These are phyloP conservation scores for Struthio camelus DNA, from an alignment of 2,113 vertebrate species.

Conservation along the genomic window DNA sequence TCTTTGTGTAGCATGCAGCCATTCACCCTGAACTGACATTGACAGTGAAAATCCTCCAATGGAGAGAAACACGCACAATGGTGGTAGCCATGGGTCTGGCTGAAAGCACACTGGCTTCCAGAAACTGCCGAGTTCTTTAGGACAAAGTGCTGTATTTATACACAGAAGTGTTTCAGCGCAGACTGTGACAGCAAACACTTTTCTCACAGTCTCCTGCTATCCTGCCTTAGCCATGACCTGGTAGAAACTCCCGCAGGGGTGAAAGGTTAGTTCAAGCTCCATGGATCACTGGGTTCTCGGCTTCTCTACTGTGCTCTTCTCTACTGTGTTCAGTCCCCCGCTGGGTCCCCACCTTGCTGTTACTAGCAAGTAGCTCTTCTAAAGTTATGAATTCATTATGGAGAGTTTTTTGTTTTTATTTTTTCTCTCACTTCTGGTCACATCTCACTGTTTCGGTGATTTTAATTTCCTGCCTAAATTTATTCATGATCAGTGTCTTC, in stretches of 20 bases:
- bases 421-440: not conserved
- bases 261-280: not conserved
- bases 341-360: not conserved
- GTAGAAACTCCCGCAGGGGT: not conserved
- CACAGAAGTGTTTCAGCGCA: not conserved
- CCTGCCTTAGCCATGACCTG: not conserved
- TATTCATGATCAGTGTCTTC: not conserved
- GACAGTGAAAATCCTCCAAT: not conserved
- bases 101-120: not conserved
- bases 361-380: not conserved
- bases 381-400: not conserved
- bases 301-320: not conserved
- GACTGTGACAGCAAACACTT: not conserved
- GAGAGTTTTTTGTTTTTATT: not conserved
- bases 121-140: not conserved
- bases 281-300: not conserved
- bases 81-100: not conserved
- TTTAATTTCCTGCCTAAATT: slow-evolving; percentile 32
- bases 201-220: not conserved
- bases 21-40: not conserved
- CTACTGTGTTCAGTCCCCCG: not conserved
- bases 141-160: not conserved
- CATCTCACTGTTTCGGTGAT: not conserved
- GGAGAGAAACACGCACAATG: not conserved
- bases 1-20: not conserved